These are phyloP conservation scores for Spialia ferax DNA, from an alignment of 2,888 invertebrate genomes.

Conservation along the genomic window DNA sequence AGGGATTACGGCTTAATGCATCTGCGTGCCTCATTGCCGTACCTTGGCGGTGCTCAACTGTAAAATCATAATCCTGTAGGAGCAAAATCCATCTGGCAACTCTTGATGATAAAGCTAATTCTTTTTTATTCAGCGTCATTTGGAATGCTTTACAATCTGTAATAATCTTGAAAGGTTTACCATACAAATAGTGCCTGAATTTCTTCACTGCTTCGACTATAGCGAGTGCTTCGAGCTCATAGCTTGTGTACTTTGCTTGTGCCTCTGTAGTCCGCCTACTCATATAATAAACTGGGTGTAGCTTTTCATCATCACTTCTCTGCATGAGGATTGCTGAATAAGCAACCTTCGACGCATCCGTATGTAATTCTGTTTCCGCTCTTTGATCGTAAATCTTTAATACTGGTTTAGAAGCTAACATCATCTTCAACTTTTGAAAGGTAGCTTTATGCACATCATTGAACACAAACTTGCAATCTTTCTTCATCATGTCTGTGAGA, in stretches of 20 bases:
- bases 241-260: background rate
- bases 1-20: background rate
- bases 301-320: background rate
- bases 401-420: background rate
- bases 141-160: background rate
- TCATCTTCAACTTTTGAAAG: background rate
- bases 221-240: background rate
- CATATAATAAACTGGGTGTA: background rate
- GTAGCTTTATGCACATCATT: background rate
- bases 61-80: background rate
- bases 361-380: background rate
- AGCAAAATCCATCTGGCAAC: background rate
- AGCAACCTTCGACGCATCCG: background rate
- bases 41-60: background rate
- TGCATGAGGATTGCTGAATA: background rate
- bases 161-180: background rate
- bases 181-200: background rate
- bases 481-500: background rate
- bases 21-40: background rate
- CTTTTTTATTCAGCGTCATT: background rate
- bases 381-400: background rate
- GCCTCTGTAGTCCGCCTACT: background rate
- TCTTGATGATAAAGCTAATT: background rate
- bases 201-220: background rate
- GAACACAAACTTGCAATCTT: background rate